phyloP scores from a whole-genome alignment of 2,113 vertebrate genomes.

The Labeo catla region DNA sequence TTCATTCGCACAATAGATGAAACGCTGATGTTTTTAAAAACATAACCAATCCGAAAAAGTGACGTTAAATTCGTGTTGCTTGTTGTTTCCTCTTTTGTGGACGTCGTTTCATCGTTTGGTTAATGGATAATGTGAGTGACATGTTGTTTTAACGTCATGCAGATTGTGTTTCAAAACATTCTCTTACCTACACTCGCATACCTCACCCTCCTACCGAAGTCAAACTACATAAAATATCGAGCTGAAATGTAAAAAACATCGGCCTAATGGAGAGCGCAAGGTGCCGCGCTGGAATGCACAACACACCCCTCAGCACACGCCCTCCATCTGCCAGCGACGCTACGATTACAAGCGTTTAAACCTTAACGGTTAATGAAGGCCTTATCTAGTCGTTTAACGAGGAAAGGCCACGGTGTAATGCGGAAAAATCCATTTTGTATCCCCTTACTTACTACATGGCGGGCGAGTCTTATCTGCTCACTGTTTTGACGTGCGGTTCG shows the following conservation, averaged over 20 bases:
- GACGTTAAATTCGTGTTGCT: neutral
- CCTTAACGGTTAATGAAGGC: neutral
- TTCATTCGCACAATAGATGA: neutral
- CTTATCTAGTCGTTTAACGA: neutral
- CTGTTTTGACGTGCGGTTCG: neutral
- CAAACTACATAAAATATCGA: neutral
- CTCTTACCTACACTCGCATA: neutral
- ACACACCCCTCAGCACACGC: constrained; percentile 45
- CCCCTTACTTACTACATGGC: neutral
- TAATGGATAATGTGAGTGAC: neutral
- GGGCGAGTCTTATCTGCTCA: neutral
- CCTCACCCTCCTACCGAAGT: neutral
- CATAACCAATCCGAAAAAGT: neutral
- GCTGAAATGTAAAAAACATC: constrained; percentile 26
- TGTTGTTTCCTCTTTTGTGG: constrained; percentile 12
- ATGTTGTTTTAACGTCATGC: neutral
- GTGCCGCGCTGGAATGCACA: constrained; percentile 52
- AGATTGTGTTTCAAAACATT: neutral
- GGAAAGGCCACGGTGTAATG: neutral
- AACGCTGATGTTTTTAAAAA: neutral
- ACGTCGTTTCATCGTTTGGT: constrained; percentile 1
- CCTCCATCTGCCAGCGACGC: constrained; percentile 41
- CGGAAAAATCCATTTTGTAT: constrained; percentile 5
- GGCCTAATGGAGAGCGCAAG: constrained; percentile 42
- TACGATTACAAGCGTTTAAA: neutral